phyloP scores from a whole-genome alignment of 2,888 invertebrate genomes.

The Xylocampa areola region DNA sequence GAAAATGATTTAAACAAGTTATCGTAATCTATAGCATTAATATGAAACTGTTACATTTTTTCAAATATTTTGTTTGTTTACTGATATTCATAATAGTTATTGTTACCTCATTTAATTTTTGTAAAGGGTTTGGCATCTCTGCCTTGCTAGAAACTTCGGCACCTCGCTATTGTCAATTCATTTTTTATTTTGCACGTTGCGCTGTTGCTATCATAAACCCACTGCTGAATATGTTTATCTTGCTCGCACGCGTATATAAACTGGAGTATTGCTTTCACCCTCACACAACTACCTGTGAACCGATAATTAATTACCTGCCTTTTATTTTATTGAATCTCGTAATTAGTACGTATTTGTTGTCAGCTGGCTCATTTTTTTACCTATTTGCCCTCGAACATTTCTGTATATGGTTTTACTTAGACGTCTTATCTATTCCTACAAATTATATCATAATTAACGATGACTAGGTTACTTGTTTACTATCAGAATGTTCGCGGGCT shows the following conservation, averaged over 20 bases:
- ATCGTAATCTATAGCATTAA: background rate
- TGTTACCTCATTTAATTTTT: background rate
- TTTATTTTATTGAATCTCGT: background rate
- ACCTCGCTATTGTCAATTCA: constrained; percentile 3
- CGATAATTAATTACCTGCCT: background rate
- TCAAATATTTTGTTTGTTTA: background rate
- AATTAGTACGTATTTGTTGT: too few relatives aligned
- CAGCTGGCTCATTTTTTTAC: background rate
- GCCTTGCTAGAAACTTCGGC: constrained; percentile 1
- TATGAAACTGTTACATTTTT: background rate
- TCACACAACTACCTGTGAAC: background rate
- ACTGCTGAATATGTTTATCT: background rate
- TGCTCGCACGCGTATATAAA: background rate
- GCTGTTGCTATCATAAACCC: background rate
- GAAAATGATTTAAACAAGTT: constrained; percentile 5
- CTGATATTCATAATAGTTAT: background rate
- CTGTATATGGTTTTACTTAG: too few relatives aligned
- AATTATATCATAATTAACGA: too few relatives aligned
- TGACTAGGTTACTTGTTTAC: background rate
- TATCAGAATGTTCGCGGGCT: constrained; percentile 9
- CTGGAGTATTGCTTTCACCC: background rate
- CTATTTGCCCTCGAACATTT: background rate
- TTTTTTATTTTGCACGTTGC: constrained; percentile 7
- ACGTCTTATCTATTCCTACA: too few relatives aligned
- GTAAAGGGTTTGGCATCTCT: constrained; percentile 5